Percentiles rank a stretch among this genome's conserved stretches.
Conservation (phyloP, 2,113 vertebrate species). For the Neolamprologus fasciatus region DNA sequence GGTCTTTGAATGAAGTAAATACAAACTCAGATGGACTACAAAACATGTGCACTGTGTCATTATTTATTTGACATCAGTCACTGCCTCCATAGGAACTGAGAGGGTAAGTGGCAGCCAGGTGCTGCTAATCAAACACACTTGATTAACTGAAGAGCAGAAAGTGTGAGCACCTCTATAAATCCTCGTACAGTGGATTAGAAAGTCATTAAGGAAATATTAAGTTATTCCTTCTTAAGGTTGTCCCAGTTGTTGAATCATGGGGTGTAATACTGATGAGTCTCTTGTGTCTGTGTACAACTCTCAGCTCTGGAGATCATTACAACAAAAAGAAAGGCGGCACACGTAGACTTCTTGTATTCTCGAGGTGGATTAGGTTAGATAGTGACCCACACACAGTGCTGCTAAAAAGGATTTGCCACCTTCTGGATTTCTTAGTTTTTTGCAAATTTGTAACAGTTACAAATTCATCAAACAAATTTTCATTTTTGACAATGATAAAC, state of each 20-base stretch:
- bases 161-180: background rate
- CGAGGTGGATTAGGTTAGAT: background rate
- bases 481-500: background rate
- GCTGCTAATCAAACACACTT: background rate
- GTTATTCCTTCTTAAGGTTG: background rate
- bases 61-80: background rate
- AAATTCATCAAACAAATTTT: background rate
- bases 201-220: background rate
- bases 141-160: background rate
- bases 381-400: background rate
- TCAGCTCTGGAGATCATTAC: background rate
- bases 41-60: background rate
- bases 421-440: background rate
- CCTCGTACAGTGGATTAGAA: background rate
- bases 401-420: background rate
- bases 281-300: background rate
- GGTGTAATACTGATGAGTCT: background rate
- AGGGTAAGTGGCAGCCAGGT: background rate
- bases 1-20: background rate
- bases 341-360: background rate
- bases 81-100: background rate
- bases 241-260: background rate
- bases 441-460: background rate
- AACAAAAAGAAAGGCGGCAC: background rate
- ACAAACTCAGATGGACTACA: background rate